Base-by-base conservation (phyloP, 2,113 vertebrate genomes). In the Craseonycteris thonglongyai region DNA sequence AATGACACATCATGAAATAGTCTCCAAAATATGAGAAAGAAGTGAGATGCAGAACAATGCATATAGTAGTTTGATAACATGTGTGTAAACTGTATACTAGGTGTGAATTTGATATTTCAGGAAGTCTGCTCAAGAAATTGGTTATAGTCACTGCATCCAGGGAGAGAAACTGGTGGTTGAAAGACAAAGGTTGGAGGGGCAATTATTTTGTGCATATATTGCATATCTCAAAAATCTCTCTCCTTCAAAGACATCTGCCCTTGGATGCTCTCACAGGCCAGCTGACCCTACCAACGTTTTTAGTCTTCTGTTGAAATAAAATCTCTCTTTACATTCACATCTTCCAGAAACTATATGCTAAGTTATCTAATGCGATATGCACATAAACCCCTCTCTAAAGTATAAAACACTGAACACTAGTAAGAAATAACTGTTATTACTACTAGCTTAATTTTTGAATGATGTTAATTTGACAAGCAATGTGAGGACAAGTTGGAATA, bases 361-460 rank as follows among this genome's bases (percentile, higher is more conserved):
- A 19, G 6, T 65, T 81, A 76, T 71, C 66, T 94, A 72, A 93
- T 28, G 47, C 93, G 54, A 85, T 76, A 65, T 22, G 18, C 30
- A 56, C 51, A 76, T 47, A 76, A 89, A 76, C 71, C 22, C 38
- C 38, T 79, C 61, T n/a, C 47, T 78, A 59, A 94, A 72, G 40
- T 24, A 59, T 69, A 71, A 84, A 85, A 54, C n/a, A 81, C 72
- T 58, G 51, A 94, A 84, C 26, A 45, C 2, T 11, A 58, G 54
- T 71, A 83, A 90, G 89, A 33, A 69, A 94, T 72, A 56, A 88
- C 72, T 88, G 51, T 85, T 69, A 93, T 72, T 35, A 94, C n/a
- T 66, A 65, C 30, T 85, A 81, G 28, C 68, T 13, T 91, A 72
- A 93, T 86, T 74, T 33, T 80, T 89, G 61, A 93, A 71, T 74